phyloP scores from a whole-genome alignment of 2,113 vertebrate species.

The Cottus gobio region DNA sequence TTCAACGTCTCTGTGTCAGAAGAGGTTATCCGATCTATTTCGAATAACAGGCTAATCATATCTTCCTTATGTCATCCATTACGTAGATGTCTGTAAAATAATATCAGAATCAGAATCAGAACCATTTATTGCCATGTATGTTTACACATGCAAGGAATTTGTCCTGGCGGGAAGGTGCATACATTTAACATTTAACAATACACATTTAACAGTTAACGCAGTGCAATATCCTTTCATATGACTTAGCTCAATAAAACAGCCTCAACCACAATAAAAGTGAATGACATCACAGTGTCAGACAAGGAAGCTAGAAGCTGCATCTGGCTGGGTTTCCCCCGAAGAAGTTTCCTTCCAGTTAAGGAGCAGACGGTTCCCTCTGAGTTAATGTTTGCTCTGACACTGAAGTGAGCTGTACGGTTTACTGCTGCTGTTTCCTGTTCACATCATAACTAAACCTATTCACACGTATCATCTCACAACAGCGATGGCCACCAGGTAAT shows the following conservation, averaged over 20 bases:
- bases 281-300: neutral
- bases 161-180: no score
- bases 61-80: neutral
- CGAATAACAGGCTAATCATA: neutral
- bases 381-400: neutral
- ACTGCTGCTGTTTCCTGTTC: neutral
- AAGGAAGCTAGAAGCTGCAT: constrained; percentile 8
- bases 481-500: neutral
- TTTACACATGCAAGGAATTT: no score
- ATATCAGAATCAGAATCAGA: no score
- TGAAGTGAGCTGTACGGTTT: neutral
- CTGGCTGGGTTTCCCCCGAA: neutral
- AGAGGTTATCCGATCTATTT: neutral
- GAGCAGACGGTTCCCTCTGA: neutral
- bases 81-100: neutral
- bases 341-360: neutral
- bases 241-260: neutral
- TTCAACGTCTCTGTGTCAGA: neutral
- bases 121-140: no score
- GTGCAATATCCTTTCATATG: no score
- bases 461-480: neutral
- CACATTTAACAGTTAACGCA: no score
- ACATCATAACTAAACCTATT: neutral
- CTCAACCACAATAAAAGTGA: neutral
- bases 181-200: no score